These are phyloP conservation scores for Eupithecia abbreviata DNA, from an alignment of 2,888 invertebrate genomes.

Conservation along the genomic window DNA sequence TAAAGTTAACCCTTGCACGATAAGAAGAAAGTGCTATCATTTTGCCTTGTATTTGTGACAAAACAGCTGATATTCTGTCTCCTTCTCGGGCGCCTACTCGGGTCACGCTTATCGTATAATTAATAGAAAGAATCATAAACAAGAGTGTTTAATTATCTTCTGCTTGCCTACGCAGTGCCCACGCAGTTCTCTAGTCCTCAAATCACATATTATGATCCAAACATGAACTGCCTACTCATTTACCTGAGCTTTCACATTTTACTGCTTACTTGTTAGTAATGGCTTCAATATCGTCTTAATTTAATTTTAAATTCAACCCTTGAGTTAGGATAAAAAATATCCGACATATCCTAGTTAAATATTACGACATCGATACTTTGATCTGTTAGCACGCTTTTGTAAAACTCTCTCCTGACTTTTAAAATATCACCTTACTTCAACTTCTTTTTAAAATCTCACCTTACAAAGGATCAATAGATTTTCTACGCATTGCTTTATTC, in stretches of 20 bases:
- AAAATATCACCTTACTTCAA: too few species aligned
- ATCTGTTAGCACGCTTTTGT: neutral
- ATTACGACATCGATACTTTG: neutral
- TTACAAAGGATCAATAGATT: neutral
- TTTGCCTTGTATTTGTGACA: conserved; percentile 31
- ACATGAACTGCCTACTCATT: neutral
- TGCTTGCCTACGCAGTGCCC: neutral
- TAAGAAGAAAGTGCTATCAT: conserved; percentile 55
- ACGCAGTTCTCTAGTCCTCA: neutral
- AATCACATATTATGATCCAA: neutral
- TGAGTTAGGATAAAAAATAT: neutral
- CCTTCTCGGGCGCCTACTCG: conserved; percentile 30
- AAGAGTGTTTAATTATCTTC: conserved; percentile 12
- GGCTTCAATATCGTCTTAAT: neutral
- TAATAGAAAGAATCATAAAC: conserved; percentile 32
- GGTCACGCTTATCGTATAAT: conserved; percentile 31
- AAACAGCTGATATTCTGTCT: conserved; percentile 32
- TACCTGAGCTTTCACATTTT: neutral
- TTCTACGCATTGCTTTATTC: neutral
- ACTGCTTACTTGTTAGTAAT: neutral
- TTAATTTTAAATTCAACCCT: neutral
- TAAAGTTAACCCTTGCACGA: conserved; percentile 72
- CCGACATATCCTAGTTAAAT: neutral
- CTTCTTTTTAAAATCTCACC: neutral
- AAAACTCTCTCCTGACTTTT: too few species aligned